These are phyloP conservation scores for Poeciliopsis presidionis DNA, from an alignment of 2,797 vertebrate species.

Conservation along the genomic window DNA sequence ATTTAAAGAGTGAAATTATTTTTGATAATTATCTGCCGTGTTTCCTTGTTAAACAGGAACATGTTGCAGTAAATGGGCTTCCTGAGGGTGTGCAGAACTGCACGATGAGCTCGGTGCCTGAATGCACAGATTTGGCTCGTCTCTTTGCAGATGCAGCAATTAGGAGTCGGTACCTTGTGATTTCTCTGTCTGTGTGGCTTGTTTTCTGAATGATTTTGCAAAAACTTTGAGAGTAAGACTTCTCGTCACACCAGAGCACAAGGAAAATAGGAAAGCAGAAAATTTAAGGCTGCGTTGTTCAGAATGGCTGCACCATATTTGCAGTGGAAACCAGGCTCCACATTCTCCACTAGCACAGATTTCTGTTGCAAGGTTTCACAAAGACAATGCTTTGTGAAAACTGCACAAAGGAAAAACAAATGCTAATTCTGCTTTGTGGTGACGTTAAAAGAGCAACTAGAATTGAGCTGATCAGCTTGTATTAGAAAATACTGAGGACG, in stretches of 20 bases:
- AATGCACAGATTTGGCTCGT: slow-evolving; percentile 11
- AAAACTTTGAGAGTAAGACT: background rate
- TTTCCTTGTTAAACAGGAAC: background rate
- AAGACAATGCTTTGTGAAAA: background rate
- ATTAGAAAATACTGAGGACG: too few relatives aligned
- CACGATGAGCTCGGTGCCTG: background rate
- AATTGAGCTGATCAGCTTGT: background rate
- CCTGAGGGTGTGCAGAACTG: background rate
- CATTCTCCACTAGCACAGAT: background rate
- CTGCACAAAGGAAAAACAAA: background rate
- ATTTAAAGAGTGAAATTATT: slow-evolving; percentile 13
- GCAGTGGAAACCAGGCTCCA: background rate
- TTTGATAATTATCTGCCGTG: background rate
- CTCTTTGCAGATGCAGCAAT: background rate
- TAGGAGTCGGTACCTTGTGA: background rate
- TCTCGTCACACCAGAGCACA: background rate
- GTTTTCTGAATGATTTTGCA: background rate
- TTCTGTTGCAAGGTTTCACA: background rate
- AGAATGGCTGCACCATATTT: background rate
- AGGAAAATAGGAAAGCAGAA: background rate
- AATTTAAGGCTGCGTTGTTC: background rate
- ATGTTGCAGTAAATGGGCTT: background rate
- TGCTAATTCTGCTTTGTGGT: background rate
- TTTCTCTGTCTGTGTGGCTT: background rate
- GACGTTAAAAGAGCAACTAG: background rate